phyloP scores from a whole-genome alignment of 2,113 vertebrate genomes.

The Melanostigma gelatinosum region DNA sequence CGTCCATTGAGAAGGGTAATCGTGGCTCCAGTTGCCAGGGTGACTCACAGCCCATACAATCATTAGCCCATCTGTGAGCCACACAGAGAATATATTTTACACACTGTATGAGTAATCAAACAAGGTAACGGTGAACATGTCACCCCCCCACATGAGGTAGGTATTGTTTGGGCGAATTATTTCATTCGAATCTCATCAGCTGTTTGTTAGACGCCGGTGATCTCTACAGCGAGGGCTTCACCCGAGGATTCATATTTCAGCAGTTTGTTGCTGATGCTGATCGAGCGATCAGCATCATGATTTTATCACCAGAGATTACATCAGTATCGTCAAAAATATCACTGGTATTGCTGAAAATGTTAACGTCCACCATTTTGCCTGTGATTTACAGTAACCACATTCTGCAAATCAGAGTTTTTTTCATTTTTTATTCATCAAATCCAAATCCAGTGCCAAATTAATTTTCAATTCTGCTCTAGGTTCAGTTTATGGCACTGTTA shows the following conservation, averaged over 20 bases:
- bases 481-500: neutral
- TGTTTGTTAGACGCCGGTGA: conserved; percentile 13
- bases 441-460: neutral
- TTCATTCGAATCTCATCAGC: conserved; percentile 31
- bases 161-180: conserved; percentile 50
- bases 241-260: conserved; percentile 7
- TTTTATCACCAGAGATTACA: neutral
- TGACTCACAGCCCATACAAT: conserved; percentile 66
- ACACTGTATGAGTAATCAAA: conserved; percentile 46
- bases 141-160: neutral
- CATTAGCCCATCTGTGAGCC: conserved; percentile 61
- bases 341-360: neutral
- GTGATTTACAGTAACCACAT: neutral
- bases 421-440: neutral
- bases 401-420: neutral
- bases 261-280: neutral
- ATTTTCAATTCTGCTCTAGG: neutral
- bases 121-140: conserved; percentile 37
- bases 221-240: conserved; percentile 4
- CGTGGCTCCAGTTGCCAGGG: conserved; percentile 46
- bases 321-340: neutral
- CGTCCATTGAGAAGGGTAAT: conserved; percentile 51
- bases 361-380: too few relatives aligned
- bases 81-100: conserved; percentile 36
- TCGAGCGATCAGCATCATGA: neutral